These are phyloP conservation scores for Apodemus speciosus DNA, from an alignment of 2,113 vertebrate species.

Conservation along the genomic window DNA sequence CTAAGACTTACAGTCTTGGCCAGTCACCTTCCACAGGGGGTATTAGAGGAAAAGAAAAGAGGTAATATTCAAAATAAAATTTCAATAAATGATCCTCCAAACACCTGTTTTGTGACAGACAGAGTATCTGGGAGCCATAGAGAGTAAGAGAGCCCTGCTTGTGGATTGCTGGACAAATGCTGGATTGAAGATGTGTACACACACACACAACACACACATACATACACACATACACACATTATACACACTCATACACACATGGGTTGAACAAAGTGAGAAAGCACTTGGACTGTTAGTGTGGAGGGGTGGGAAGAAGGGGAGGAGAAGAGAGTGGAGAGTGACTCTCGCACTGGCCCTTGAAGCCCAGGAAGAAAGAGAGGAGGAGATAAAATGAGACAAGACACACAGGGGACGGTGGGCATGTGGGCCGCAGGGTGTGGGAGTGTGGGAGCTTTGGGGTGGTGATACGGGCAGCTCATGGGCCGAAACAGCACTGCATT, in stretches of 20 bases:
- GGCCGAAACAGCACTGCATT: not conserved
- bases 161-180: not conserved
- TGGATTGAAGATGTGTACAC: not conserved
- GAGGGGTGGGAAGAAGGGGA: not conserved
- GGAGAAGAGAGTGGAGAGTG: not conserved
- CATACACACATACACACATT: too few species aligned
- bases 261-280: not conserved
- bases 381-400: not conserved
- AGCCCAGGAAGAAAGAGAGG: not conserved
- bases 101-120: not conserved
- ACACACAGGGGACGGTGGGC: not conserved
- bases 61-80: constrained; percentile 42
- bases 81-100: not conserved
- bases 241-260: not conserved
- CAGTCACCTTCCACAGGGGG: not conserved
- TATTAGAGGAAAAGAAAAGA: constrained; percentile 10
- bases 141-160: not conserved
- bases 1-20: not conserved
- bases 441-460: not conserved
- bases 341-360: not conserved
- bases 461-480: not conserved
- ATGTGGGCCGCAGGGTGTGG: too few species aligned
- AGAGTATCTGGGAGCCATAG: not conserved
- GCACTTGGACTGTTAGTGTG: not conserved
- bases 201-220: too few species aligned